A percentile compares a stretch with the other conserved stretches of the same genome.
These are phyloP conservation scores for Hylaea fasciaria DNA, from an alignment of 2,888 invertebrate species.

Conservation along the genomic window DNA sequence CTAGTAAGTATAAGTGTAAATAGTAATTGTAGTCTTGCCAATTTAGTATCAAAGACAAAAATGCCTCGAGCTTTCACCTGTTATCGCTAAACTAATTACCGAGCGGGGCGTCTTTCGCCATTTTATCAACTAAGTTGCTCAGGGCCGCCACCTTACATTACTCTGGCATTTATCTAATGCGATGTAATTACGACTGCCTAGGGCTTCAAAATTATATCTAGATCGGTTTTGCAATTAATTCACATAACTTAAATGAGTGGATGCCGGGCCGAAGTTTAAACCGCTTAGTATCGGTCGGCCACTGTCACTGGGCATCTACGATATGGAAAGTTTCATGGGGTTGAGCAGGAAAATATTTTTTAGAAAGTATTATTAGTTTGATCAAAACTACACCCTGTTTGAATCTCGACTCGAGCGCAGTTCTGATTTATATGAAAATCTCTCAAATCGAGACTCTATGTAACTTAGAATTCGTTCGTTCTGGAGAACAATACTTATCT, in stretches of 20 bases:
- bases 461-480: too few relatives aligned
- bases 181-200: conserved; percentile 21
- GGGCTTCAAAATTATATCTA: conserved; percentile 11
- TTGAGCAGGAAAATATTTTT: too few relatives aligned
- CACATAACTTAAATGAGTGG: too few relatives aligned
- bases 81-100: conserved; percentile 12
- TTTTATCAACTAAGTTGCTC: conserved; percentile 24
- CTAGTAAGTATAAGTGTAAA: too few relatives aligned
- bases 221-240: conserved; percentile 7
- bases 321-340: too few relatives aligned
- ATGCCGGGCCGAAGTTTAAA: neutral
- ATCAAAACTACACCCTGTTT: too few relatives aligned
- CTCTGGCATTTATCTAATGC: conserved; percentile 17
- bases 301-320: neutral
- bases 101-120: conserved; percentile 16
- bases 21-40: too few relatives aligned
- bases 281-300: neutral
- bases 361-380: too few relatives aligned
- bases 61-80: conserved; percentile 12
- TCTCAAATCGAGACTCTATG: too few relatives aligned
- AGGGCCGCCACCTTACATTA: conserved; percentile 7
- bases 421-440: too few relatives aligned
- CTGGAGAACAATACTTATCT: too few relatives aligned
- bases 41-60: neutral
- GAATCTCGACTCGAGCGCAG: too few relatives aligned